Base-by-base conservation (phyloP, 2,113 vertebrate genomes). In the Fregetta grallaria region DNA sequence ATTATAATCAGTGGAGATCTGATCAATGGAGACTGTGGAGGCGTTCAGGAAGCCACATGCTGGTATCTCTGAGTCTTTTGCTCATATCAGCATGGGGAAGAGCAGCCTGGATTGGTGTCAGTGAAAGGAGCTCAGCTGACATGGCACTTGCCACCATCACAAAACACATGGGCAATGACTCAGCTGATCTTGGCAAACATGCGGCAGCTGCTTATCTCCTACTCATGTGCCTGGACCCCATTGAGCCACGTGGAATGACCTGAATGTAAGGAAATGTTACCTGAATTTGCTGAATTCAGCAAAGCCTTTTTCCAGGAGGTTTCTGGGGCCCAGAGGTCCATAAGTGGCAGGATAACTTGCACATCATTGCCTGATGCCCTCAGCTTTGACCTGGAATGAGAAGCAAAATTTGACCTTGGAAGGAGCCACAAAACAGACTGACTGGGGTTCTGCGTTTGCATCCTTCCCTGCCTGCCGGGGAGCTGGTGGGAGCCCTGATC, bases 211-310 rank as follows among this genome's bases (percentile, higher is more conserved):
- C 49, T 40, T 59, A 38, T 23, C 26, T 76, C 55, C 53, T 40
- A 0, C 21, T 68, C 11, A n/a, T n/a, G n/a, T n/a, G n/a, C n/a
- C n/a, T n/a, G n/a, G n/a, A n/a, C n/a, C n/a, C n/a, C n/a, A 1
- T 27, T 0, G 0, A 67, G 34, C 20, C n/a, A 34, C 58, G 7
- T 3, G 38, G 44, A 44, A 75, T 8, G 8, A n/a, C 19, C 15
- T 3, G 3, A 52, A 52, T 2, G 11, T 6, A 9, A 55, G 23
- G n/a, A 73, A 80, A 67, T 6, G 4, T 63, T 19, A 34, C 34
- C 23, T 56, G 45, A 25, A 80, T 29, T 68, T 36, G 6, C 44
- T 68, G 40, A 8, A 20, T 50, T 78, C 50, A 40, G 9, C 21
- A 42, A 30, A 63, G 5, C 9, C 3, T 49, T 30, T 16, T 49